A percentile compares a stretch with the other conserved stretches of the same genome.
These are phyloP conservation scores for Cancer borealis DNA, from an alignment of 2,888 invertebrate species.

Conservation along the genomic window DNA sequence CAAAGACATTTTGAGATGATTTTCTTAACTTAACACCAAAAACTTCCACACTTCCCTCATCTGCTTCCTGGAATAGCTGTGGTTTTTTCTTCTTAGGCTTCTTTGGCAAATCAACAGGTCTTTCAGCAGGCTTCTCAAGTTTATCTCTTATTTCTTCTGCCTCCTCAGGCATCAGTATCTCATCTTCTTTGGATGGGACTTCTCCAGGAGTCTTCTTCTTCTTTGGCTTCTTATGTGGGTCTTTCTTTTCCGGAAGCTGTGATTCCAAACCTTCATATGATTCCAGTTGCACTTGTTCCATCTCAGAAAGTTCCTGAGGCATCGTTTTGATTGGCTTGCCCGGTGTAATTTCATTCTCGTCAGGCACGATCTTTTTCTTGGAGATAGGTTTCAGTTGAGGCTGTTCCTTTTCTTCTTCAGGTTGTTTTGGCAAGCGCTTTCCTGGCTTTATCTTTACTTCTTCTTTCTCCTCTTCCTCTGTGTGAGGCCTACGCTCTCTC, in stretches of 20 bases:
- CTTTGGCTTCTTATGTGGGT: conserved; percentile 62
- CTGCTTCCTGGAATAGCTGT: conserved; percentile 26
- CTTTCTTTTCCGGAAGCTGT: conserved; percentile 48
- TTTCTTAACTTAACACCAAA: conserved; percentile 63
- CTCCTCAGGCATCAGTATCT: neutral
- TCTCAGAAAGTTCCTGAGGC: neutral
- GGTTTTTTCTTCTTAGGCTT: conserved; percentile 44
- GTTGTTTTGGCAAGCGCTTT: conserved; percentile 1
- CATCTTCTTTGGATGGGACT: neutral
- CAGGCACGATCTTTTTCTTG: conserved; percentile 27
- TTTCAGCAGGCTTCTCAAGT: conserved; percentile 23
- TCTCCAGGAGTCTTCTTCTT: conserved; percentile 26
- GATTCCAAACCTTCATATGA: conserved; percentile 13
- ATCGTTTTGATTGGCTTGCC: neutral
- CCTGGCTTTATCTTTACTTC: conserved; percentile 58
- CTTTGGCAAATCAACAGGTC: conserved; percentile 15
- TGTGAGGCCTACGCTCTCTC: conserved; percentile 5
- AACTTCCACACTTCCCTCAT: conserved; percentile 48
- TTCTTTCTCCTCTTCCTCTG: conserved; percentile 57
- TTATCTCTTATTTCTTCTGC: neutral
- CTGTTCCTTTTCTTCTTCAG: conserved; percentile 58
- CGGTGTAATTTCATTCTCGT: neutral
- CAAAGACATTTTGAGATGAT: conserved; percentile 65
- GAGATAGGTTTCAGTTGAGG: conserved; percentile 60
- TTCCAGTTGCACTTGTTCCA: neutral